phyloP scores from a whole-genome alignment of 2,888 invertebrate genomes.

The Drosophila rellima region DNA sequence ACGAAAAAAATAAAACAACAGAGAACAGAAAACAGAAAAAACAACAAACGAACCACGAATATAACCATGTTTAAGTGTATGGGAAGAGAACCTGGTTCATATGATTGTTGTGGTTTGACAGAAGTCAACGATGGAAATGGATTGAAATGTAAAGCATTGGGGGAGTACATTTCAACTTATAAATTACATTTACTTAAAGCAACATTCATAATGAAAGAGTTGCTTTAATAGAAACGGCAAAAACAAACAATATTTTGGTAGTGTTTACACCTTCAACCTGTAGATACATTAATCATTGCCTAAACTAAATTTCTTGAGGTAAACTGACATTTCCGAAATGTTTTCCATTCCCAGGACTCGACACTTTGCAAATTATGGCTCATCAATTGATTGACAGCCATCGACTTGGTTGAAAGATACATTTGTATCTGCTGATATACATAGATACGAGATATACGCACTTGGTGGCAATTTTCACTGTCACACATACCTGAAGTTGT shows the following conservation, averaged over 20 bases:
- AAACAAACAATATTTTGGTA: neutral
- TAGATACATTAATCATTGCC: constrained; percentile 7
- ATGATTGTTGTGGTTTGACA: constrained; percentile 36
- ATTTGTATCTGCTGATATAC: constrained; percentile 38
- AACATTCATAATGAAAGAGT: neutral
- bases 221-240: neutral
- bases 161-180: neutral
- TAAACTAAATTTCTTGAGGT: neutral
- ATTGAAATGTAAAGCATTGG: constrained; percentile 13
- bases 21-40: constrained; percentile 23
- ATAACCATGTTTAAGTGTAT: constrained; percentile 17
- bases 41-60: constrained; percentile 17
- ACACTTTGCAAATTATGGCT: constrained; percentile 21
- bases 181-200: constrained; percentile 1
- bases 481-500: constrained; percentile 24
- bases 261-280: neutral
- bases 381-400: constrained; percentile 27
- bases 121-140: constrained; percentile 18
- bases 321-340: constrained; percentile 25
- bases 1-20: constrained; percentile 5
- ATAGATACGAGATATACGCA: neutral
- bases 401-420: constrained; percentile 28
- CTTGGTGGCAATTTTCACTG: constrained; percentile 26
- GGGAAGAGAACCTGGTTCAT: constrained; percentile 4
- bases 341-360: constrained; percentile 13